phyloP scores from a whole-genome alignment of 2,797 vertebrate species.

The Poeciliopsis infans region DNA sequence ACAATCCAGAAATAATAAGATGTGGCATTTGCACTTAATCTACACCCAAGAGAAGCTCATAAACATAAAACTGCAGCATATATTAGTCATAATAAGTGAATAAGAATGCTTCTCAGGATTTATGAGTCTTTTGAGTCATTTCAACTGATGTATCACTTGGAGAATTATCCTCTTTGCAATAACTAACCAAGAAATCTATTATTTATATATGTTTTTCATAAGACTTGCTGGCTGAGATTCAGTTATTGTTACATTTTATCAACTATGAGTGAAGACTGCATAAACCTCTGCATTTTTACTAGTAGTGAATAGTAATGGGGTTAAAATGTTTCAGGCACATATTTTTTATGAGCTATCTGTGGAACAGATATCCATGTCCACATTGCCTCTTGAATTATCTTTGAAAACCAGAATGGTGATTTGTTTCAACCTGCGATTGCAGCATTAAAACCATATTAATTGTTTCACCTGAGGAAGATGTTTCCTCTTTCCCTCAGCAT shows the following conservation, averaged over 20 bases:
- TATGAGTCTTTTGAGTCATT: constrained; percentile 26
- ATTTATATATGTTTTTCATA: constrained; percentile 32
- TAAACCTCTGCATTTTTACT: background rate
- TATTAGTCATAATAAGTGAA: constrained; percentile 21
- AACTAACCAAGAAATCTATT: constrained; percentile 25
- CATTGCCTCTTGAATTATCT: background rate
- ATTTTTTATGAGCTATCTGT: background rate
- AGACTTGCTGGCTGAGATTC: constrained; percentile 14
- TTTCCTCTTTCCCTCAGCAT: constrained; percentile 14
- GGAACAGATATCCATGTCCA: constrained; percentile 3
- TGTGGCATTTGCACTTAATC: background rate
- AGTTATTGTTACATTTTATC: constrained; percentile 23
- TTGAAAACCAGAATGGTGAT: background rate
- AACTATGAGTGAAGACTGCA: constrained; percentile 29
- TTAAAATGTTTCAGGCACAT: background rate
- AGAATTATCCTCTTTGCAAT: constrained; percentile 15
- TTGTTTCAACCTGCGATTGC: background rate
- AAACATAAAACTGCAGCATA: constrained; percentile 1
- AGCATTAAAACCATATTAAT: background rate
- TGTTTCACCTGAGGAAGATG: constrained; percentile 4
- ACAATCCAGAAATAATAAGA: constrained; percentile 2
- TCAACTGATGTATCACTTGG: constrained; percentile 20
- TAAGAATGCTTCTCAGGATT: constrained; percentile 15
- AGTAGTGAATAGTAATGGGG: background rate
- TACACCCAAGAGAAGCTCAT: background rate